Conservation (phyloP, 2,888 invertebrate species). For the Rhogogaster chlorosoma region DNA sequence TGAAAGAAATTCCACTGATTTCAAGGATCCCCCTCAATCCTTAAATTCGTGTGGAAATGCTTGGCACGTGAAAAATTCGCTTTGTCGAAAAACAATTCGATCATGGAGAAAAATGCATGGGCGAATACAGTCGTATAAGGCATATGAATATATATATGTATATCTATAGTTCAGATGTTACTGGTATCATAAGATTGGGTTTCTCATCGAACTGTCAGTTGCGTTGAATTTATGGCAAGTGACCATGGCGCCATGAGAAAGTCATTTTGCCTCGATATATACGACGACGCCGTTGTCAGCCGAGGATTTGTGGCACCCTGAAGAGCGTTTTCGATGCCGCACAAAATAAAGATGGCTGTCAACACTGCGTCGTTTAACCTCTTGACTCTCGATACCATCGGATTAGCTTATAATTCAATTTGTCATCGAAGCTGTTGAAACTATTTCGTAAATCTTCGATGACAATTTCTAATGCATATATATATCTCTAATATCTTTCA, state of each 20-base stretch:
- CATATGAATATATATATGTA: neutral
- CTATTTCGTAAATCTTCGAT: constrained; percentile 26
- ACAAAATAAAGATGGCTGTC: constrained; percentile 46
- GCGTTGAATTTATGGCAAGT: constrained; percentile 35
- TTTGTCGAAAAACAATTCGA: neutral
- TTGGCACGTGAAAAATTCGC: neutral
- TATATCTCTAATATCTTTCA: neutral
- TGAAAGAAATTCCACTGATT: neutral
- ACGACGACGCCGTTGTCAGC: constrained; percentile 37
- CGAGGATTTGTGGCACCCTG: constrained; percentile 40
- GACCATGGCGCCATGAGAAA: constrained; percentile 49
- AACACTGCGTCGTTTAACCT: constrained; percentile 45
- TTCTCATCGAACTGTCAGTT: constrained; percentile 43
- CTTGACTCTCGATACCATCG: constrained; percentile 40
- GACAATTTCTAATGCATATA: constrained; percentile 36
- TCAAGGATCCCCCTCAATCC: neutral
- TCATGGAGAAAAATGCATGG: neutral
- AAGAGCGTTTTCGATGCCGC: constrained; percentile 23
- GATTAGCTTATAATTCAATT: constrained; percentile 45
- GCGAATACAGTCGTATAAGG: neutral
- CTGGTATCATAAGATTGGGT: constrained; percentile 34
- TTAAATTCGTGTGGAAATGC: neutral
- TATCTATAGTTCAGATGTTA: constrained; percentile 1
- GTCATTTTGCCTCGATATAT: constrained; percentile 31
- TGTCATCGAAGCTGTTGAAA: constrained; percentile 41